Base-by-base conservation (phyloP, 2,888 invertebrate species). In the Agrotis clavis region DNA sequence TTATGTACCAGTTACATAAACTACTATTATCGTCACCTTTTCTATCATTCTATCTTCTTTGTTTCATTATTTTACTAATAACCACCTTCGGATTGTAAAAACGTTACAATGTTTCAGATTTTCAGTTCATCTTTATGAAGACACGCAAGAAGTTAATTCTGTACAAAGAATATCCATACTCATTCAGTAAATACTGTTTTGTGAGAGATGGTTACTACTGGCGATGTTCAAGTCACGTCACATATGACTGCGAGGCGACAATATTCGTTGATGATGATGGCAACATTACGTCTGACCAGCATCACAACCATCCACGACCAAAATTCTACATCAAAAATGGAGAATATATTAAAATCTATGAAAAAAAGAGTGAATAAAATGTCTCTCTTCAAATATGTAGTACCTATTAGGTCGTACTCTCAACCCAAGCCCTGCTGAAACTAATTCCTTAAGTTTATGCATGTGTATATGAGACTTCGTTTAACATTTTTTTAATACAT, bases 101-200 rank as follows among this genome's bases (percentile, higher is more conserved):
- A 47, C 2, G 0, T 21, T 61, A 14, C 5, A 19, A n/a, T 45
- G 19, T 77, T 78, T 14, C 61, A 79, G 77, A 50, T 41, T 48
- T 57, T 14, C 56, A 18, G 3, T 65, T 53, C 30, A 79, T 79
- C 11, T 62, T 35, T 45, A 61, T 74, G 11, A 41, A 25, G 41
- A 60, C 19, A 64, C 79, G 77, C 0, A 78, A 73, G 0, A 51
- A 19, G 21, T 48, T 74, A 47, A 60, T 77, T 18, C 25, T 77
- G 2, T 64, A 74, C 45, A 56, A 57, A 11, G 14, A 64, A 0
- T 65, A 73, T 54, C 13, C 73, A 54, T 61, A 57, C 79, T 16
- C 19, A 18, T 51, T 56, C 35, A 3, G 18, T 19, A 54, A 61
- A 50, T 60, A 74, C 16, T 56, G 56, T 48, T 35, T 16, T 19